phyloP scores from a whole-genome alignment of 1,140 invertebrate genomes.

The Uloborus diversus region DNA sequence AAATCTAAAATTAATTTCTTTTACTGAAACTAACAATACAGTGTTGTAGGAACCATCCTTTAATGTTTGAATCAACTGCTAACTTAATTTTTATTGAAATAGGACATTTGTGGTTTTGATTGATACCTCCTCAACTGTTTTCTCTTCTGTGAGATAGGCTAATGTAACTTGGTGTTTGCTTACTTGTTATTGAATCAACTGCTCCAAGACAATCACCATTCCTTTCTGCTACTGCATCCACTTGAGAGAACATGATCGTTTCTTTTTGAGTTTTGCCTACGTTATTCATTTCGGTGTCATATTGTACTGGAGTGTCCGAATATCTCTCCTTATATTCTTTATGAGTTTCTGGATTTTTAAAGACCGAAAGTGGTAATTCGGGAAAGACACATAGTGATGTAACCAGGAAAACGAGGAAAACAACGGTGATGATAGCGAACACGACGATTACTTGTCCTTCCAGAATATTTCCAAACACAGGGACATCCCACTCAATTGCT shows the following conservation, averaged over 20 bases:
- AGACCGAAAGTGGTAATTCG: slow-evolving; percentile 80
- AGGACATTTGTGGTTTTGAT: too few relatives aligned
- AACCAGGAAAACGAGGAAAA: slow-evolving; percentile 82
- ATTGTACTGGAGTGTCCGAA: not conserved
- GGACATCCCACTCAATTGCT: slow-evolving; percentile 93
- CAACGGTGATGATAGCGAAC: slow-evolving; percentile 85
- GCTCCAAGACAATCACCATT: too few relatives aligned
- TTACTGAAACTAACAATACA: too few relatives aligned
- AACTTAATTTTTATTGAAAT: too few relatives aligned
- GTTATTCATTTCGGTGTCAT: not conserved
- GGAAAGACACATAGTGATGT: slow-evolving; percentile 85
- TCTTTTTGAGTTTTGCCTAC: not conserved
- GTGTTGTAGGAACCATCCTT: too few relatives aligned
- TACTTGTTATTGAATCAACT: not conserved
- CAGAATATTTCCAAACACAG: slow-evolving; percentile 78
- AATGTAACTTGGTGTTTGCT: too few relatives aligned
- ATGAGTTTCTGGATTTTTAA: slow-evolving; percentile 61
- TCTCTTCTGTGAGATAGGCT: too few relatives aligned
- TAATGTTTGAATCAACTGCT: too few relatives aligned
- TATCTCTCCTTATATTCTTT: not conserved
- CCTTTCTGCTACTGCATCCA: not conserved
- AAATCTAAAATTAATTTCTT: too few relatives aligned
- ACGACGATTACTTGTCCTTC: slow-evolving; percentile 90
- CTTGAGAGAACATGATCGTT: not conserved
- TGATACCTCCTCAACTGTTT: too few relatives aligned